These are phyloP conservation scores for Peromyscus eremicus DNA, from an alignment of 2,797 vertebrate species.

Conservation along the genomic window DNA sequence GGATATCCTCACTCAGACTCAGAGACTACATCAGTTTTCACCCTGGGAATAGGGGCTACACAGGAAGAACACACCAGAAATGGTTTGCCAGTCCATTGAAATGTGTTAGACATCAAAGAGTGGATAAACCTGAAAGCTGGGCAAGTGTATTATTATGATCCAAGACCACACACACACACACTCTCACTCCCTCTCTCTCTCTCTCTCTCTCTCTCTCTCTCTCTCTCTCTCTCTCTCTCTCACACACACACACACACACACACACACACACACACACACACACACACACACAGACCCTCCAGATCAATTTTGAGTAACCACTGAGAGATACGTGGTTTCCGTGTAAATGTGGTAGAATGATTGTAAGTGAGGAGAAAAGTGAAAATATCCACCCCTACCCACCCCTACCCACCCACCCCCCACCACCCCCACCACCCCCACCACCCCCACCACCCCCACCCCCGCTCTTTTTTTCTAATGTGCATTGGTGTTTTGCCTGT, in stretches of 20 bases:
- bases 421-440: too few species aligned
- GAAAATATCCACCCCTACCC: not conserved
- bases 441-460: too few species aligned
- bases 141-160: not conserved
- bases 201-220: too few species aligned
- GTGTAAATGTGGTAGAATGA: not conserved
- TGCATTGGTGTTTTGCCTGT: not conserved
- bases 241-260: too few species aligned
- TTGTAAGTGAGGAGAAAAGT: not conserved
- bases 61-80: not conserved
- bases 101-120: not conserved
- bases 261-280: too few species aligned
- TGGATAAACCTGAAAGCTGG: not conserved
- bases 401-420: too few species aligned
- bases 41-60: not conserved
- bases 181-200: too few species aligned
- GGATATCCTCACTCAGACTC: not conserved
- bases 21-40: not conserved
- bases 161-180: too few species aligned
- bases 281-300: not conserved
- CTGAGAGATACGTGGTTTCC: not conserved
- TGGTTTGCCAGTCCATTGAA: not conserved
- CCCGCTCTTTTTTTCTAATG: not conserved
- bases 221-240: too few species aligned
- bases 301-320: not conserved